A percentile compares a stretch with the other conserved stretches of the same genome.
Conservation (phyloP, 2,888 invertebrate genomes). For the Pollenia angustigena region DNA sequence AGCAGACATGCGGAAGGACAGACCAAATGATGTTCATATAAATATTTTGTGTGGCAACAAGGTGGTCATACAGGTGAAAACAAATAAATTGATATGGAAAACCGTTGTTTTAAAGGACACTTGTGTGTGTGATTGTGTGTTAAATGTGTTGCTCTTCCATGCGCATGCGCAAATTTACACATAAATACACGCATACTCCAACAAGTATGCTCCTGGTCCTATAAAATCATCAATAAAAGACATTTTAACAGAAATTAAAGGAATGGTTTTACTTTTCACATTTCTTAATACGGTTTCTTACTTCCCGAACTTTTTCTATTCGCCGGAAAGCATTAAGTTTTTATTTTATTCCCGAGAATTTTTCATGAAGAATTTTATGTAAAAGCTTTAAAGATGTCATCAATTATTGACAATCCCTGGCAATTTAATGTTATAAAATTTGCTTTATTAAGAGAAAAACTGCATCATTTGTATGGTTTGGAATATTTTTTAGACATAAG, state of each 20-base stretch:
- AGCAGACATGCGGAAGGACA: constrained; percentile 40
- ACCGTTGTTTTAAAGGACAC: constrained; percentile 66
- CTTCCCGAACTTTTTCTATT: no score
- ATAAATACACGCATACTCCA: constrained; percentile 50
- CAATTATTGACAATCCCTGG: no score
- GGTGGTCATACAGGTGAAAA: constrained; percentile 72
- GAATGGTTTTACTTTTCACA: not conserved
- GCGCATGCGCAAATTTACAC: constrained; percentile 60
- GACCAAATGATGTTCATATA: constrained; percentile 47
- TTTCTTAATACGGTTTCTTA: not conserved
- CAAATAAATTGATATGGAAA: constrained; percentile 67
- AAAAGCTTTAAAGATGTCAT: no score
- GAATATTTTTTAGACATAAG: no score
- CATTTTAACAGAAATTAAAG: constrained; percentile 24
- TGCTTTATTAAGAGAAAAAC: no score
- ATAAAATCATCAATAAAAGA: constrained; percentile 45
- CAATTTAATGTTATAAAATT: no score
- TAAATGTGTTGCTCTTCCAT: constrained; percentile 5
- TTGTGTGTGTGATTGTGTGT: constrained; percentile 16
- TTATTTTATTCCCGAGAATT: no score
- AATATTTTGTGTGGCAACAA: constrained; percentile 55
- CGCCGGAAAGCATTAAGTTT: no score
- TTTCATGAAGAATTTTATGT: no score
- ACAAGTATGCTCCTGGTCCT: not conserved
- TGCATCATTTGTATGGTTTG: no score